Evolutionary conservation across 2,888 invertebrate genomes (phyloP).

Genomic region (Polydrusus pterygomalis): DNA sequence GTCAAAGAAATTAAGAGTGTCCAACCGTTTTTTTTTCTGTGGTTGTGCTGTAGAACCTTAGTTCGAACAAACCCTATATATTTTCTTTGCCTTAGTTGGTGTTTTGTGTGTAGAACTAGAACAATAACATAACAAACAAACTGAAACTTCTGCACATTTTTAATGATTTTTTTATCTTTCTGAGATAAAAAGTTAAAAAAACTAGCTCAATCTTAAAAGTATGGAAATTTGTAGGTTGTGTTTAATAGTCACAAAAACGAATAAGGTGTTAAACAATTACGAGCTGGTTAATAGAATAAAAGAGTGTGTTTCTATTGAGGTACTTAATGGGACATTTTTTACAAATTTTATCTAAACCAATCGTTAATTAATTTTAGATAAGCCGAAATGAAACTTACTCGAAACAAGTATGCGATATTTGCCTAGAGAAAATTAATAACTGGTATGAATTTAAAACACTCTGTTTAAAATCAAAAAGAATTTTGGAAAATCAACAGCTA

Average conservation of each 20-base stretch:
- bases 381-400: slow-evolving; percentile 9
- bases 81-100: too few relatives aligned
- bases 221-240: slow-evolving; percentile 28
- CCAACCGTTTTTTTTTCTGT: too few relatives aligned
- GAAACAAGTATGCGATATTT: slow-evolving; percentile 19
- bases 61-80: too few relatives aligned
- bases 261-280: background rate
- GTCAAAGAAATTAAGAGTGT: too few relatives aligned
- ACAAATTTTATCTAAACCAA: background rate
- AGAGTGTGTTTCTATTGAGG: slow-evolving; percentile 24
- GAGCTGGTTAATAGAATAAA: slow-evolving; percentile 25
- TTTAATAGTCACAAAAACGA: background rate
- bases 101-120: too few relatives aligned
- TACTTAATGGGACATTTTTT: slow-evolving; percentile 19
- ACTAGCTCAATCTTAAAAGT: background rate
- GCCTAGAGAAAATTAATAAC: slow-evolving; percentile 17
- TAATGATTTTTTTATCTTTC: too few relatives aligned
- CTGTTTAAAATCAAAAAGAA: slow-evolving; percentile 30
- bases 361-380: slow-evolving; percentile 5
- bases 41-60: too few relatives aligned
- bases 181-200: background rate
- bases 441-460: slow-evolving; percentile 40
- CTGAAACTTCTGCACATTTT: too few relatives aligned
- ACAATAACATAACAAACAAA: too few relatives aligned
- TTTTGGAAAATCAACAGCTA: slow-evolving; percentile 14